These are phyloP conservation scores for Delia radicum DNA, from an alignment of 1,140 invertebrate genomes.

Conservation along the genomic window DNA sequence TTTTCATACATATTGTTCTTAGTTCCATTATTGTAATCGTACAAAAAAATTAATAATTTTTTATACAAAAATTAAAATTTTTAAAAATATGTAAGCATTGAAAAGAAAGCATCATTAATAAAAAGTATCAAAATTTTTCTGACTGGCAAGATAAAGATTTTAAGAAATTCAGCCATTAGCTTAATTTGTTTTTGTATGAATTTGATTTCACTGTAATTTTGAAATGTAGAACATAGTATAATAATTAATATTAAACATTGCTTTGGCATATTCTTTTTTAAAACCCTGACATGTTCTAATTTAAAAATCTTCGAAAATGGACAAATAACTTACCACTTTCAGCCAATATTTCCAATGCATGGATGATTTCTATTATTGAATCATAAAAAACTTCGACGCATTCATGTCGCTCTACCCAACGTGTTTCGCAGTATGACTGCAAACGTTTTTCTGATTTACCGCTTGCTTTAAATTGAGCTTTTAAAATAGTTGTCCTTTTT, in stretches of 20 bases:
- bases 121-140: too few relatives aligned
- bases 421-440: neutral
- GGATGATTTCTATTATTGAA: neutral
- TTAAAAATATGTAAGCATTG: too few relatives aligned
- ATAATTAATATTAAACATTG: neutral
- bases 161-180: neutral
- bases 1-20: too few relatives aligned
- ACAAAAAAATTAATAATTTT: too few relatives aligned
- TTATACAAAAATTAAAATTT: too few relatives aligned
- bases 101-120: too few relatives aligned
- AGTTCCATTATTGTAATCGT: too few relatives aligned
- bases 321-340: neutral
- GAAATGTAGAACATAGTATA: too few relatives aligned
- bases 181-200: neutral
- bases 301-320: neutral
- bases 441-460: neutral
- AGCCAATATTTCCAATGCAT: neutral
- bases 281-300: neutral
- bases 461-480: neutral
- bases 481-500: neutral
- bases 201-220: too few relatives aligned
- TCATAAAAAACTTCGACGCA: neutral
- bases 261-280: neutral
- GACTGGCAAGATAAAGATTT: too few relatives aligned
- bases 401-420: neutral